Base-by-base conservation (phyloP, 2,888 invertebrate genomes). In the Microctonus hyperodae region DNA sequence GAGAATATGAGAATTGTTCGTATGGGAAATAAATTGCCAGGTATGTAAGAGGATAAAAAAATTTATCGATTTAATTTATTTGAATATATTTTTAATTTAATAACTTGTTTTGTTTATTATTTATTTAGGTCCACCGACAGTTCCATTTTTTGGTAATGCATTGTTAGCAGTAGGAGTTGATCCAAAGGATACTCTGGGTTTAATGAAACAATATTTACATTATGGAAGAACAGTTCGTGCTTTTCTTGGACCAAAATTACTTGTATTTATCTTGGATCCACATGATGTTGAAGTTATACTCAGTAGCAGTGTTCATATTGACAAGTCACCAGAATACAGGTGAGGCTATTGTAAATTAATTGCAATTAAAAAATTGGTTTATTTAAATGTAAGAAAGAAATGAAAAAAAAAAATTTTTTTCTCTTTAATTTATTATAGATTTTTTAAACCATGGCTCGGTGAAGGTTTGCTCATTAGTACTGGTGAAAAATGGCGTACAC, bases 401-500 rank as follows among this genome's bases (percentile, higher is more conserved):
- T 53, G 48, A 71, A 58, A 44, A 67, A 67, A 11, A 2, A 3
- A 16, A 3, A 50, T 20, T 9, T 50, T 5, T 16, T n/a, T n/a
- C n/a, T n/a, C n/a, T n/a, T n/a, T n/a, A n/a, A n/a, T n/a, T n/a
- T n/a, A n/a, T n/a, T n/a, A n/a, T n/a, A 83, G 83, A 64, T 80
- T 75, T 64, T 84, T 85, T 66, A 78, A 81, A 56, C 84, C 84
- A 0, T 85, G 85, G 85, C 70, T 85, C 16, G 84, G 85, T 11
- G 80, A 84, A 10, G 85, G 85, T 59, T 74, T 84, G 16, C 73
- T 84, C 0, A 82, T 83, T 25, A 84, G 81, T 35, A 76, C 76
- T 0, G 87, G 87, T 1, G 83, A 86, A 33, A 87, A 86, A 76
- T 87, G 87, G 87, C 80, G 83, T 58, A 74, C 82, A 1, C 87